phyloP scores from a whole-genome alignment of 2,888 invertebrate genomes.

The Corbicula japonica region DNA sequence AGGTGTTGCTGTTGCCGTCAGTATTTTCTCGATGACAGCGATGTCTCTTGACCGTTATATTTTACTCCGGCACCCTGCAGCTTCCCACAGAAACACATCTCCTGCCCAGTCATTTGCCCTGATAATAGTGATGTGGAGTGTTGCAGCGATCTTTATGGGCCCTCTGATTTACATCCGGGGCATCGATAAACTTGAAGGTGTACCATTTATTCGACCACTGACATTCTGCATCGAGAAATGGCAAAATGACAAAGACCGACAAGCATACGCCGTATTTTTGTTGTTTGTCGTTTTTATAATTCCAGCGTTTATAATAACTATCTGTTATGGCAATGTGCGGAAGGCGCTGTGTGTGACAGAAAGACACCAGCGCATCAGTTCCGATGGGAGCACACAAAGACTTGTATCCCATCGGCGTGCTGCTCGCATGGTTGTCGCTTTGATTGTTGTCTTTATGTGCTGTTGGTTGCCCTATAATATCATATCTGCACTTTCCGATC shows the following conservation, averaged over 20 bases:
- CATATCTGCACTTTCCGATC: conserved; percentile 88
- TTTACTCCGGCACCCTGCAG: conserved; percentile 89
- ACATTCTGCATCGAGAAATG: conserved; percentile 1
- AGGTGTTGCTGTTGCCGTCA: conserved; percentile 91
- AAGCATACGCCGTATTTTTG: conserved; percentile 79
- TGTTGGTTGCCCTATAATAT: conserved; percentile 94
- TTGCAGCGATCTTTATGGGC: conserved; percentile 4
- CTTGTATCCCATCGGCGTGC: conserved; percentile 90
- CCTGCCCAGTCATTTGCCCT: no score
- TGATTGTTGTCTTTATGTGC: conserved; percentile 91
- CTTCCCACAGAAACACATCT: no score
- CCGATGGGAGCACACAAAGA: conserved; percentile 81
- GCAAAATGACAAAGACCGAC: conserved; percentile 55
- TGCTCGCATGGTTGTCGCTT: no score
- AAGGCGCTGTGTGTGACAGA: conserved; percentile 85
- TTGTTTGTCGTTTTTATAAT: conserved; percentile 85
- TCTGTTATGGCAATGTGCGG: conserved; percentile 91
- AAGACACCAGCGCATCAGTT: conserved; percentile 68
- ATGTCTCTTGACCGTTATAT: conserved; percentile 93
- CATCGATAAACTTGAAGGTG: background rate
- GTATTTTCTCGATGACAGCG: conserved; percentile 92
- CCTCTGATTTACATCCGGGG: background rate
- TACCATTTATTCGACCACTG: background rate
- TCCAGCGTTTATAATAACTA: conserved; percentile 88
- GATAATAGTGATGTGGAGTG: background rate